These are phyloP conservation scores for Percina caprodes DNA, from an alignment of 2,113 vertebrate species.

Conservation along the genomic window DNA sequence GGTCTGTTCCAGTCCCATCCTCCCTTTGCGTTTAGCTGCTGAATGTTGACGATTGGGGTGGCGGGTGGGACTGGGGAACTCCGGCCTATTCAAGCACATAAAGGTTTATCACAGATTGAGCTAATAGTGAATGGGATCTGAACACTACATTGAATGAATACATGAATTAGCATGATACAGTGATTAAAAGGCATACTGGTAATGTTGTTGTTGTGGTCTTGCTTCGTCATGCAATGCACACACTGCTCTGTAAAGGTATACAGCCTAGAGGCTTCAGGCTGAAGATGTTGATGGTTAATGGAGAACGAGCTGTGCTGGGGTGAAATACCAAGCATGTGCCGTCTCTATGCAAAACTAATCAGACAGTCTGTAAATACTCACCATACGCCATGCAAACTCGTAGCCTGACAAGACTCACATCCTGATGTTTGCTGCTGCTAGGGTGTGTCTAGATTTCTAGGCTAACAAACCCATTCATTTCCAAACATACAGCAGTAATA, in stretches of 20 bases:
- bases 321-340: not conserved
- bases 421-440: no score
- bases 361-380: conserved; percentile 24
- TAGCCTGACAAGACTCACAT: no score
- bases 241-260: not conserved
- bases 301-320: not conserved
- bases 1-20: conserved; percentile 95
- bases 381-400: conserved; percentile 39
- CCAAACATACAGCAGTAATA: conserved; percentile 17
- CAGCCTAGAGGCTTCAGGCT: not conserved
- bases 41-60: conserved; percentile 92
- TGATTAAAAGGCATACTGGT: not conserved
- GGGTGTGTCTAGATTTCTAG: no score
- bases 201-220: not conserved
- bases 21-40: conserved; percentile 91
- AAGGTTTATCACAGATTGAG: conserved; percentile 31
- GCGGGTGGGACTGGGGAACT: conserved; percentile 85
- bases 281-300: not conserved
- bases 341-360: not conserved
- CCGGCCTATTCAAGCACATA: conserved; percentile 74
- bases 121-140: conserved; percentile 12
- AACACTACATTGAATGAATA: not conserved
- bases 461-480: not conserved
- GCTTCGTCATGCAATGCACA: not conserved
- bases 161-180: not conserved